A percentile compares a stretch with the other conserved stretches of the same genome.
Conservation (phyloP, 37 sponge, comb jelly and placozoan genomes). For the Hormiphora californensis region DNA sequence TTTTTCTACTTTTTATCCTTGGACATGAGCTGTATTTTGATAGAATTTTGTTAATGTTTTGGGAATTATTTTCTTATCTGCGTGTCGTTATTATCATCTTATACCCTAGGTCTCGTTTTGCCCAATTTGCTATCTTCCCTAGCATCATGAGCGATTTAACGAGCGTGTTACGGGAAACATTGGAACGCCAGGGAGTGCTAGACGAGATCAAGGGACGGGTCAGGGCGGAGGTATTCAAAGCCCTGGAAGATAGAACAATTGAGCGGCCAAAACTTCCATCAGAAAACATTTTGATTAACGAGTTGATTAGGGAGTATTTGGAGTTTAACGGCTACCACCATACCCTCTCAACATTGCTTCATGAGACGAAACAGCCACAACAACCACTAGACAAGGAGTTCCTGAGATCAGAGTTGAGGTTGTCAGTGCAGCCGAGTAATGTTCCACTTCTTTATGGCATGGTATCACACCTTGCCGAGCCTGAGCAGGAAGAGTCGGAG, state of each 20-base stretch:
- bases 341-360: conserved; percentile 64
- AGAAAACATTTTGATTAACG: conserved; percentile 79
- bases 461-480: conserved; percentile 54
- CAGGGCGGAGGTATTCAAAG: conserved; percentile 69
- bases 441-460: conserved; percentile 60
- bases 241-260: conserved; percentile 55
- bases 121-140: too few species aligned
- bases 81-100: too few species aligned
- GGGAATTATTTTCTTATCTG: too few species aligned
- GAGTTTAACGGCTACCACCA: conserved; percentile 69
- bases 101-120: too few species aligned
- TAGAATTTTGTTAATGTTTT: too few species aligned
- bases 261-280: conserved; percentile 60
- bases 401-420: conserved; percentile 59
- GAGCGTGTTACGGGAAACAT: conserved; percentile 63
- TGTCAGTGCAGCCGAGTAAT: neutral
- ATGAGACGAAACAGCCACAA: conserved; percentile 71
- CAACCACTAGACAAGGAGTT: conserved; percentile 65
- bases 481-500: neutral
- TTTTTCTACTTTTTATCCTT: conserved; percentile 39
- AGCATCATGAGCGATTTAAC: conserved; percentile 46
- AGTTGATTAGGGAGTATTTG: conserved; percentile 86
- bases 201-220: conserved; percentile 60
- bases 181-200: conserved; percentile 65
- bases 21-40: conserved; percentile 3